phyloP scores from a whole-genome alignment of 2,797 vertebrate species.

The Lagocephalus sceleratus region DNA sequence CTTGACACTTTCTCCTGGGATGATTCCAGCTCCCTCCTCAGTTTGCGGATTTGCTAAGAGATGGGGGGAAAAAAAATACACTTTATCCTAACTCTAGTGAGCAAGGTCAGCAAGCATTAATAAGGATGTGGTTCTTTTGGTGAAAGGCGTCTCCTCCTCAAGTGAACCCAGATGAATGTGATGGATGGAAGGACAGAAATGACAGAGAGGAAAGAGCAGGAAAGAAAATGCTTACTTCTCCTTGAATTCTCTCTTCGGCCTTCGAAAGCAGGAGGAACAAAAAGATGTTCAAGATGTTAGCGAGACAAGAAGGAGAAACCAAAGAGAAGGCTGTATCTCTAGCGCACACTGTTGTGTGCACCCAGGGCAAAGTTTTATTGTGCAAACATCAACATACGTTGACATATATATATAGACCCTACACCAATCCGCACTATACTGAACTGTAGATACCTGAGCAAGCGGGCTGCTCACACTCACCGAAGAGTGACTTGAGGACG shows the following conservation, averaged over 20 bases:
- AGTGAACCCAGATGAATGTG: constrained; percentile 22
- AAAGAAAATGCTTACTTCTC: constrained; percentile 60
- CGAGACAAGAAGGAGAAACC: constrained; percentile 23
- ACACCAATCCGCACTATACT: background rate
- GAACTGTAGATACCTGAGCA: constrained; percentile 55
- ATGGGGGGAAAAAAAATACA: constrained; percentile 12
- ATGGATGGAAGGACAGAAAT: constrained; percentile 28
- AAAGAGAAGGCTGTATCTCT: constrained; percentile 11
- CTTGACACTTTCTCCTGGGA: constrained; percentile 96
- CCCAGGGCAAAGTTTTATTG: constrained; percentile 17
- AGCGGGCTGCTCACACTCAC: constrained; percentile 80
- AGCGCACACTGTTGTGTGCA: constrained; percentile 15
- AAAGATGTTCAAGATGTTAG: constrained; percentile 56
- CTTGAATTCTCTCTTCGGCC: constrained; percentile 77
- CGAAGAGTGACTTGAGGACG: constrained; percentile 92
- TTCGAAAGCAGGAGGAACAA: constrained; percentile 52
- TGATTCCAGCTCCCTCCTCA: constrained; percentile 91
- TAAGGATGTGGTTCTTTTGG: constrained; percentile 15
- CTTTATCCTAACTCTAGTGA: background rate
- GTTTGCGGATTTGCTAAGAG: constrained; percentile 92
- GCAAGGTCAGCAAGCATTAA: background rate
- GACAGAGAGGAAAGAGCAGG: constrained; percentile 27
- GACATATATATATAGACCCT: constrained; percentile 10
- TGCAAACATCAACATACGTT: constrained; percentile 16
- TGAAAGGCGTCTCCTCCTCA: constrained; percentile 17